phyloP scores from a whole-genome alignment of 2,113 vertebrate species.

The Coptodon rendalli region DNA sequence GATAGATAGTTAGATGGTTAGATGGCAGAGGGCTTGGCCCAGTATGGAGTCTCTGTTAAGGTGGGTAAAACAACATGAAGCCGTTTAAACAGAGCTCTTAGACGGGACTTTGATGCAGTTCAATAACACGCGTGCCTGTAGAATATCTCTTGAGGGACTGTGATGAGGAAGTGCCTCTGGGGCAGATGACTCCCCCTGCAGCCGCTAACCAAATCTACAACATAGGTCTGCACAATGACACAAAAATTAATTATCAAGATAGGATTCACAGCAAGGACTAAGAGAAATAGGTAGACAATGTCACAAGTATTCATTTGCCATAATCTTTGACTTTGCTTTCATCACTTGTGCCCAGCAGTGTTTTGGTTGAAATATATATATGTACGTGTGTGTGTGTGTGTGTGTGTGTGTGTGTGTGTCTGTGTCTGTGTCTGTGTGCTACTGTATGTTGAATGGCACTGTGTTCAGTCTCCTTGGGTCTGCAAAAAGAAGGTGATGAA shows the following conservation, averaged over 20 bases:
- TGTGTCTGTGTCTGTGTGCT: not conserved
- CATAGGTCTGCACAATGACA: constrained; percentile 38
- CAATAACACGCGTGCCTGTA: no score
- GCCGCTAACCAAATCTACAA: constrained; percentile 35
- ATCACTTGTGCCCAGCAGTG: constrained; percentile 8
- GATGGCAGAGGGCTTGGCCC: no score
- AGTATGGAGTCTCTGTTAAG: no score
- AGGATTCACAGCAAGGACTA: constrained; percentile 29
- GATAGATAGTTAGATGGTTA: no score
- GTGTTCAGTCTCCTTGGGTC: not conserved
- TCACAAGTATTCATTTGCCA: constrained; percentile 37
- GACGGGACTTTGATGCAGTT: no score
- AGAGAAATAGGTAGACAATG: constrained; percentile 38
- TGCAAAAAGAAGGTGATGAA: constrained; percentile 7
- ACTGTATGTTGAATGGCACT: constrained; percentile 6
- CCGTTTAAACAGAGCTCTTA: no score
- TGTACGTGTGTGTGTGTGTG: no score
- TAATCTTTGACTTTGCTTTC: constrained; percentile 6
- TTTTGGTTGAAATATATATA: not conserved
- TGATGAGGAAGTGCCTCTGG: constrained; percentile 37
- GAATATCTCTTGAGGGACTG: no score
- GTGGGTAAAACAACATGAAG: no score
- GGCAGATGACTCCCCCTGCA: constrained; percentile 21
- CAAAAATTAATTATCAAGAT: constrained; percentile 31
- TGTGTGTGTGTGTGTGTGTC: not conserved